phyloP scores from a whole-genome alignment of 2,797 vertebrate genomes.

The Melanotaenia trifasciata region DNA sequence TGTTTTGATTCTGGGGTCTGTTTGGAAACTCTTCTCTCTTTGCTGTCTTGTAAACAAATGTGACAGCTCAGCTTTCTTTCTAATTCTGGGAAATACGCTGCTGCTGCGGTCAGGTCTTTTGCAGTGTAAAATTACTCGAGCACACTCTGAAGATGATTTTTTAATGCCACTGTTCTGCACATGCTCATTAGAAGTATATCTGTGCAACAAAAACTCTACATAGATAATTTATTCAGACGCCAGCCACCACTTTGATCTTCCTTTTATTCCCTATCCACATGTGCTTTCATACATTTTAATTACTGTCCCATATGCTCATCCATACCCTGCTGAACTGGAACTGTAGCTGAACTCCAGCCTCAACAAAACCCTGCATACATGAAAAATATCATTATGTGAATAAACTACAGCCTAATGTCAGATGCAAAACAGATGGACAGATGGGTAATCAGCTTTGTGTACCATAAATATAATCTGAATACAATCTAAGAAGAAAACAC shows the following conservation, averaged over 20 bases:
- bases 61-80: constrained; percentile 48
- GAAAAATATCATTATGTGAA: background rate
- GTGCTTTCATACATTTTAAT: constrained; percentile 66
- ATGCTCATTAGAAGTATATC: constrained; percentile 52
- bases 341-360: constrained; percentile 59
- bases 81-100: constrained; percentile 39
- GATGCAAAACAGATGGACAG: background rate
- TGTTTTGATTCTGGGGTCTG: constrained; percentile 56
- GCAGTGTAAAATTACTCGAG: constrained; percentile 17
- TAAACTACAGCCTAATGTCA: background rate
- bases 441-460: background rate
- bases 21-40: constrained; percentile 39
- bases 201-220: constrained; percentile 50
- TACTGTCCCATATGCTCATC: constrained; percentile 47
- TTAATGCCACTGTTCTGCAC: constrained; percentile 47
- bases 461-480: background rate
- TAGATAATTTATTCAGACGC: constrained; percentile 60
- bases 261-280: constrained; percentile 42
- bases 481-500: background rate
- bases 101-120: constrained; percentile 8
- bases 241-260: constrained; percentile 68
- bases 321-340: constrained; percentile 16
- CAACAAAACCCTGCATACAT: constrained; percentile 10
- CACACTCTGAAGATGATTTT: constrained; percentile 43
- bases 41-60: constrained; percentile 52